Evolutionary conservation across 1,140 invertebrate species (phyloP).

Genomic region (Drosophila truncata): DNA sequence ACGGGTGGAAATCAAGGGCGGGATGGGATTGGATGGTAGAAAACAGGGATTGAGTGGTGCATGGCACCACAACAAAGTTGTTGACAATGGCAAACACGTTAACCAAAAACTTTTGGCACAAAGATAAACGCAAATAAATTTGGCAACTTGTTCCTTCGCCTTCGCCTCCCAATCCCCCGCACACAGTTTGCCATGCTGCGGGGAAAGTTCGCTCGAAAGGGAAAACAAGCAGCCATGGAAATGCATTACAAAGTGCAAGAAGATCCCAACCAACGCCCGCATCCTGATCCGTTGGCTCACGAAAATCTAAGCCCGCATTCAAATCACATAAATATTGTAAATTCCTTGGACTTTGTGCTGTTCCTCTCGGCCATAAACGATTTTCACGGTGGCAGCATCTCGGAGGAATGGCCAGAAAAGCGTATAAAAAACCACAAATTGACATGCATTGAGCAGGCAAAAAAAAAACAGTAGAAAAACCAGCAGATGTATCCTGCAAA

Average conservation of each 20-base stretch:
- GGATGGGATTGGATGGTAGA: no score
- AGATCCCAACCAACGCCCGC: conserved; percentile 40
- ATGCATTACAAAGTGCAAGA: conserved; percentile 41
- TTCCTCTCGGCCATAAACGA: conserved; percentile 53
- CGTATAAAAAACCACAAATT: conserved; percentile 68
- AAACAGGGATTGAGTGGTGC: conserved; percentile 36
- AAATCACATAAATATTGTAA: conserved; percentile 69
- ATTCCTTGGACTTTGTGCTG: conserved; percentile 35
- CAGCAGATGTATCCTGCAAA: conserved; percentile 17
- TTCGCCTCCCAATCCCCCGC: no score
- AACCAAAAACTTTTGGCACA: conserved; percentile 80
- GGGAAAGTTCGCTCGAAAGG: background rate
- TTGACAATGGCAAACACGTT: conserved; percentile 83
- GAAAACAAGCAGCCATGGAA: conserved; percentile 15
- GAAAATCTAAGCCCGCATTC: conserved; percentile 66
- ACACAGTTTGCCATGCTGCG: conserved; percentile 50
- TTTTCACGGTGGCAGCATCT: conserved; percentile 56
- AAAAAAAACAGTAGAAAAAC: conserved; percentile 5
- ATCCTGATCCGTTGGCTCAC: conserved; percentile 30
- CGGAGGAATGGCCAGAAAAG: background rate
- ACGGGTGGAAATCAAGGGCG: background rate
- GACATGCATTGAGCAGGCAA: conserved; percentile 65
- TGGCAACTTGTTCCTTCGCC: conserved; percentile 60
- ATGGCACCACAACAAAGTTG: conserved; percentile 80
- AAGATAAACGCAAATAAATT: conserved; percentile 84